Evolutionary conservation across 2,797 vertebrate species (phyloP).

Genomic region (Pangasius krempfi): DNA sequence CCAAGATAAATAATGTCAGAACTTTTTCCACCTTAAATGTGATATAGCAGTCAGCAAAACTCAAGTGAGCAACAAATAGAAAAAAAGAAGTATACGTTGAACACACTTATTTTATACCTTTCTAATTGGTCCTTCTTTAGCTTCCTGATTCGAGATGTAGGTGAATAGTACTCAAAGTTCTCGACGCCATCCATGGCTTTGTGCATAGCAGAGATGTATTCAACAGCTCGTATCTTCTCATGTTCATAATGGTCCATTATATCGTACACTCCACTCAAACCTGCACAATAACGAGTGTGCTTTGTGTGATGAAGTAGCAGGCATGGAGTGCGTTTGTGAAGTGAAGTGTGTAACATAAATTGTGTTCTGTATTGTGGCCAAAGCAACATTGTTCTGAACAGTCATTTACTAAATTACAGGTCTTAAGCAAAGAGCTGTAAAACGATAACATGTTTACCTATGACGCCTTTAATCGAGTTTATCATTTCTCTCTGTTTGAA

Average conservation of each 20-base stretch:
- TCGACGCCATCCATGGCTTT: constrained; percentile 77
- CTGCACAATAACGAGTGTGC: constrained; percentile 54
- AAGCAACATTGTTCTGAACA: background rate
- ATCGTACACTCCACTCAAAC: constrained; percentile 77
- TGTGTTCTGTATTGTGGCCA: background rate
- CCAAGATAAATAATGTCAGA: background rate
- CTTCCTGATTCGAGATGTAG: constrained; percentile 64
- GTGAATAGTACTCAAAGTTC: constrained; percentile 77
- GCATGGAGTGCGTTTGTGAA: background rate
- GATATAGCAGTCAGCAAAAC: background rate
- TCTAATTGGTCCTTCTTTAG: constrained; percentile 67
- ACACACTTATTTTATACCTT: constrained; percentile 50
- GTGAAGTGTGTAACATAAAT: background rate
- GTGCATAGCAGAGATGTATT: constrained; percentile 78
- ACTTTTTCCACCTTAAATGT: background rate
- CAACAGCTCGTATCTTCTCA: constrained; percentile 72
- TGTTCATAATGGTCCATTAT: constrained; percentile 77
- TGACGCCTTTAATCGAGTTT: constrained; percentile 69
- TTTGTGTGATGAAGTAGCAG: background rate
- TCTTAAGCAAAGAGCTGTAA: background rate
- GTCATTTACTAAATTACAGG: background rate
- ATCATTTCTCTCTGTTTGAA: constrained; percentile 63
- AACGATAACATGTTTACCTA: constrained; percentile 65
- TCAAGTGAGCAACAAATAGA: background rate
- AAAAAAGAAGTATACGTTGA: background rate